These are phyloP conservation scores for Forbesichthys papilliferus DNA, from an alignment of 2,113 vertebrate species.

Conservation along the genomic window DNA sequence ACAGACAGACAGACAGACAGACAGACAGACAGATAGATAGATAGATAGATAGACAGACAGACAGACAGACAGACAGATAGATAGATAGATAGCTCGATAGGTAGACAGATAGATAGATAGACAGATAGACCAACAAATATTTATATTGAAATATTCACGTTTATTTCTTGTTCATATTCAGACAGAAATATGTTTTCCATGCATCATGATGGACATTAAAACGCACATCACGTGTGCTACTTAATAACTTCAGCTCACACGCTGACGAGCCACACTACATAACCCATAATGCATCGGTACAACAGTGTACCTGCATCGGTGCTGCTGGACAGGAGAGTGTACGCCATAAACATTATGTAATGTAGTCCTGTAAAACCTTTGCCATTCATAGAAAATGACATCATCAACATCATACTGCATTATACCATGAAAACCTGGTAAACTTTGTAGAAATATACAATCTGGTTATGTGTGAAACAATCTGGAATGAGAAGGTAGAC, in stretches of 20 bases:
- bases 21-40: too few species aligned
- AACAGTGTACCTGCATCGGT: neutral
- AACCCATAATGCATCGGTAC: slow-evolving; percentile 36
- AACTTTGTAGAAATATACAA: slow-evolving; percentile 29
- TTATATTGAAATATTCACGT: neutral
- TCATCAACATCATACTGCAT: slow-evolving; percentile 10
- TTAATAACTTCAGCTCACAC: slow-evolving; percentile 29
- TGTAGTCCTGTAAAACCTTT: slow-evolving; percentile 13
- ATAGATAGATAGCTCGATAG: neutral
- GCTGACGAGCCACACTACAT: slow-evolving; percentile 4
- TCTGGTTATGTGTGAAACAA: slow-evolving; percentile 19
- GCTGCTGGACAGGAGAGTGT: neutral
- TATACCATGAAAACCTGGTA: slow-evolving; percentile 4
- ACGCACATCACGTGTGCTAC: slow-evolving; percentile 54
- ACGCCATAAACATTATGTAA: slow-evolving; percentile 6
- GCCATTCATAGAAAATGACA: slow-evolving; percentile 47
- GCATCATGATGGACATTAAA: slow-evolving; percentile 50
- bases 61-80: neutral
- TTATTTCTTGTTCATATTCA: neutral
- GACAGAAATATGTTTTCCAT: slow-evolving; percentile 16
- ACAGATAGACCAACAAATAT: neutral
- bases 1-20: too few species aligned
- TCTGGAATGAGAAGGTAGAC: slow-evolving; percentile 34
- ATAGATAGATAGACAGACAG: neutral
- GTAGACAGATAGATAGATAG: neutral